Conservation (phyloP, 2,113 vertebrate species). For the Cathartes aura region DNA sequence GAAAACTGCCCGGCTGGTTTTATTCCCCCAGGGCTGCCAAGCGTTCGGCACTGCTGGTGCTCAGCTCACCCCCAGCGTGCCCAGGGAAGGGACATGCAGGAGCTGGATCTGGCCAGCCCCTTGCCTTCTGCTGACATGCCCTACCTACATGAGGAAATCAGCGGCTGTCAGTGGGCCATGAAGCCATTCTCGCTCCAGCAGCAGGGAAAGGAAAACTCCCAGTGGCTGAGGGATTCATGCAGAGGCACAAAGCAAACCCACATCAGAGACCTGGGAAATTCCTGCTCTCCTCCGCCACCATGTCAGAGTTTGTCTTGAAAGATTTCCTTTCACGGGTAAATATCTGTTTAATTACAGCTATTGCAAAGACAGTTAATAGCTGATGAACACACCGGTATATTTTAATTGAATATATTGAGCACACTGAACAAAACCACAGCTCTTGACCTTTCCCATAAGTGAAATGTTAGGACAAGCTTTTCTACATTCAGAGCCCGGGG, state of each 20-base stretch:
- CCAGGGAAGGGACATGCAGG: background rate
- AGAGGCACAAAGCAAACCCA: background rate
- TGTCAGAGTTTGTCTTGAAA: background rate
- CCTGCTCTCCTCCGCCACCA: background rate
- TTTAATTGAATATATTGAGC: slow-evolving; percentile 61
- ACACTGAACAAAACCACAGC: slow-evolving; percentile 31
- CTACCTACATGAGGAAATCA: background rate
- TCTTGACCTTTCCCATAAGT: slow-evolving; percentile 56
- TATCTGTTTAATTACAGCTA: slow-evolving; percentile 62
- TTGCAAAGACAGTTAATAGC: slow-evolving; percentile 49
- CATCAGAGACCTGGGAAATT: background rate
- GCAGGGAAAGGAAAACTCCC: background rate
- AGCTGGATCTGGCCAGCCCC: background rate
- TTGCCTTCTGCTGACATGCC: background rate
- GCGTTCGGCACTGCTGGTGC: background rate
- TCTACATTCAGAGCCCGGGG: background rate
- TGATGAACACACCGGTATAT: slow-evolving; percentile 45
- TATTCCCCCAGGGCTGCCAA: background rate
- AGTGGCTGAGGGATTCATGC: background rate
- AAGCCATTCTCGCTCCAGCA: background rate
- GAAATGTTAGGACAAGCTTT: slow-evolving; percentile 37
- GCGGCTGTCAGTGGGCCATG: rapidly evolving
- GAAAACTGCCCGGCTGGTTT: background rate
- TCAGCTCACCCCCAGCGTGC: background rate
- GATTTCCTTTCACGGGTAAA: slow-evolving; percentile 12